Evolutionary conservation across 2,113 vertebrate species (phyloP).

Genomic region (Vidua macroura): DNA sequence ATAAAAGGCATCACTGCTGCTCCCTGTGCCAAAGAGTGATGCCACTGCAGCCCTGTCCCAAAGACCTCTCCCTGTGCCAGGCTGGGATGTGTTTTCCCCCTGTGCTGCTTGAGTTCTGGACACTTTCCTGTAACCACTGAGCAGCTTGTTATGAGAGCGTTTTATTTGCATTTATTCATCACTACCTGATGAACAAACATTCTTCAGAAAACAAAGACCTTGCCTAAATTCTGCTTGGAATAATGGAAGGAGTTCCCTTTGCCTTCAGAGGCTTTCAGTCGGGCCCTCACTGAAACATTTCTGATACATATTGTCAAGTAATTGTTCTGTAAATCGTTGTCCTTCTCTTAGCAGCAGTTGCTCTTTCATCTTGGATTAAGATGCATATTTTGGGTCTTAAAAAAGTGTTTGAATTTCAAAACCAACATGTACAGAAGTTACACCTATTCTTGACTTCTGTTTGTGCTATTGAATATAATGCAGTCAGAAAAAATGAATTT

Average conservation of each 20-base stretch:
- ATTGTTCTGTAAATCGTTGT: conserved; percentile 23
- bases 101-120: neutral
- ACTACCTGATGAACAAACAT: neutral
- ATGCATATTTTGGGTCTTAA: conserved; percentile 28
- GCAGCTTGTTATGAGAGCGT: neutral
- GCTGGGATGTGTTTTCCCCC: neutral
- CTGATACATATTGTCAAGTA: neutral
- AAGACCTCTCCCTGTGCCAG: neutral
- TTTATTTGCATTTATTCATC: neutral
- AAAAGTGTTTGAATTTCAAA: conserved; percentile 10
- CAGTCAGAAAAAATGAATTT: conserved; percentile 31
- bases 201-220: neutral
- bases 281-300: neutral
- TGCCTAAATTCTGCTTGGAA: neutral
- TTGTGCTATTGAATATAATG: neutral
- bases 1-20: neutral
- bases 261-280: neutral
- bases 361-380: conserved; percentile 51
- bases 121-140: neutral
- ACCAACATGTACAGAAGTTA: neutral
- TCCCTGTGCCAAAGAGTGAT: accelerated
- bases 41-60: neutral
- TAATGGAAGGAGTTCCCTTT: neutral
- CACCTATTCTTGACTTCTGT: neutral
- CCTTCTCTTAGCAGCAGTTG: neutral